Evolutionary conservation across 2,113 vertebrate genomes (phyloP), one percentile per base, ranked within the genome.

Genomic region (Bufo bufo): DNA sequence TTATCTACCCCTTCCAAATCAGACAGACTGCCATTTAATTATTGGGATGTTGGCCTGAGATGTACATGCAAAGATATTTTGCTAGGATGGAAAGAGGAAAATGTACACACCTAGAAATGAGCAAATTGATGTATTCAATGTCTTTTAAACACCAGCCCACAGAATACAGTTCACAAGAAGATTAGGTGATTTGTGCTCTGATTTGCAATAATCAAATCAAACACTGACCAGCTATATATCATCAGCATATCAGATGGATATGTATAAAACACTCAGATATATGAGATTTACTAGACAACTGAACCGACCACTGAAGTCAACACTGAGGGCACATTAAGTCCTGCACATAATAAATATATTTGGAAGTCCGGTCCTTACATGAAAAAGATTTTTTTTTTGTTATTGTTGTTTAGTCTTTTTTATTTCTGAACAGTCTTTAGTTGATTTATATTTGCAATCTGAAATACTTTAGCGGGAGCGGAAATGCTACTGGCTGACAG

Each of bases 401-500:
- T 84, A 84, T 77, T 88, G 81, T 84, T 89, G 84, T 84, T 84
- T 89, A 54, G 54, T 83, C 50, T 58, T 61, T 74, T 82, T 87
- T 87, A 61, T 47, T 75, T 63, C 66, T 50, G 52, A 72, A 65
- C 79, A 4, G 50, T 81, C 77, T 80, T 71, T 66, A 59, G 20
- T 50, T 89, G 87, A 94, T 92, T 95, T 92, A 93, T 92, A 89
- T 90, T 90, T 90, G 90, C 87, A 93, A 92, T 93, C 91, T 92
- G 91, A 91, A 91, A 94, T 93, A 90, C 87, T 89, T 89, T 84
- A 89, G 87, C 54, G 82, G 17, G 72, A 94, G 93, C 91, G 91
- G 93, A 94, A 94, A 91, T 82, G 90, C 94, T 94, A 94, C 93
- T 89, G 94, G 93, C 94, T 94, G 92, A 93, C 86, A 94, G 94